A percentile compares a stretch with the other conserved stretches of the same genome.
Evolutionary conservation across 2,797 vertebrate species (phyloP).

Genomic region (Geotrypetes seraphini): DNA sequence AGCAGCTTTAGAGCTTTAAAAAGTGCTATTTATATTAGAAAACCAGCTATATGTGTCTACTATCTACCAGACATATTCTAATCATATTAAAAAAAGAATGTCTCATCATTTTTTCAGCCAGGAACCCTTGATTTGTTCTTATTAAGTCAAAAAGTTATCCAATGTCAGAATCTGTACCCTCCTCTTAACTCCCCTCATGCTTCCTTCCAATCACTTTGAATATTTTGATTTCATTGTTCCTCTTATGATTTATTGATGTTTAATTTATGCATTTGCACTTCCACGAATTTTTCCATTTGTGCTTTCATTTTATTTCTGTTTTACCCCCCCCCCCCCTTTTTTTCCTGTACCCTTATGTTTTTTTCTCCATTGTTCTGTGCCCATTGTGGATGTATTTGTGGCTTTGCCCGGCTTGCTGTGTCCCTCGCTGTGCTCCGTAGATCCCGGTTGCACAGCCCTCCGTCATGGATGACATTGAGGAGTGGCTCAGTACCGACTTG

Average conservation of each 20-base stretch:
- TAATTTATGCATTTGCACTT: not conserved
- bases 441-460: constrained; percentile 83
- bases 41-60: too few species aligned
- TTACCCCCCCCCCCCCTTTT: not conserved
- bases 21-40: too few species aligned
- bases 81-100: too few species aligned
- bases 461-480: constrained; percentile 99
- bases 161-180: too few species aligned
- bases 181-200: too few species aligned
- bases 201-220: not conserved
- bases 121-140: too few species aligned
- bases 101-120: too few species aligned
- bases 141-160: too few species aligned
- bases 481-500: constrained; percentile 96
- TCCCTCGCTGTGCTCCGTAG: constrained; percentile 67
- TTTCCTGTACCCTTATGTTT: not conserved
- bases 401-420: constrained; percentile 65
- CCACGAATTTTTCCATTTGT: not conserved
- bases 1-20: too few species aligned
- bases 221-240: not conserved
- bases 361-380: constrained; percentile 31
- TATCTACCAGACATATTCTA: too few species aligned
- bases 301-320: not conserved
- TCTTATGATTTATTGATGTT: not conserved
- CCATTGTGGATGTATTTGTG: constrained; percentile 57